Conservation (phyloP, 2,888 invertebrate genomes). For the Oxystoma pomonae region DNA sequence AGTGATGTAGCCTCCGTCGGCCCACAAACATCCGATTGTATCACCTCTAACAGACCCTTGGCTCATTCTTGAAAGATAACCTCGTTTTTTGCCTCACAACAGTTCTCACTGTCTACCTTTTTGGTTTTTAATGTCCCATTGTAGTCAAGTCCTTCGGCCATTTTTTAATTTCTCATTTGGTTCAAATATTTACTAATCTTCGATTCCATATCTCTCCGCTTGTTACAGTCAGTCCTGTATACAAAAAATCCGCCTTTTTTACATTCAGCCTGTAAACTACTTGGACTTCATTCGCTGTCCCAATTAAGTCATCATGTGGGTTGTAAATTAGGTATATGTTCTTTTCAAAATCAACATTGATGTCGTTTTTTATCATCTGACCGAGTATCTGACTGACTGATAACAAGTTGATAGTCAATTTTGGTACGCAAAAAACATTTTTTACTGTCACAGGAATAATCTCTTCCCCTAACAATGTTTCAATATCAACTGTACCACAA, state of each 20-base stretch:
- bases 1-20: constrained; percentile 22
- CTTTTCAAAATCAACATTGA: constrained; percentile 18
- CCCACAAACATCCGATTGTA: constrained; percentile 32
- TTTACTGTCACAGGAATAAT: constrained; percentile 17
- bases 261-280: constrained; percentile 11
- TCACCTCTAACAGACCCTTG: constrained; percentile 26
- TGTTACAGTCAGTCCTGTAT: neutral
- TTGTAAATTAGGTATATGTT: constrained; percentile 10
- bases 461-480: neutral
- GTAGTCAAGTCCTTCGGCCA: constrained; percentile 9
- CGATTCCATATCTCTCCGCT: constrained; percentile 22
- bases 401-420: constrained; percentile 27
- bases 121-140: neutral
- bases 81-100: constrained; percentile 34
- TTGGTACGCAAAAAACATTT: constrained; percentile 24
- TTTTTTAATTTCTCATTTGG: constrained; percentile 10
- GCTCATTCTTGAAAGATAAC: constrained; percentile 30
- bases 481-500: neutral
- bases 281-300: constrained; percentile 2
- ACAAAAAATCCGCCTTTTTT: neutral
- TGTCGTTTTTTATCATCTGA: constrained; percentile 26
- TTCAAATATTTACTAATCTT: constrained; percentile 20
- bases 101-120: constrained; percentile 15
- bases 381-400: constrained; percentile 13
- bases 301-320: constrained; percentile 2